These are phyloP conservation scores for Ammospiza nelsoni DNA, from an alignment of 2,113 vertebrate species.

Conservation along the genomic window DNA sequence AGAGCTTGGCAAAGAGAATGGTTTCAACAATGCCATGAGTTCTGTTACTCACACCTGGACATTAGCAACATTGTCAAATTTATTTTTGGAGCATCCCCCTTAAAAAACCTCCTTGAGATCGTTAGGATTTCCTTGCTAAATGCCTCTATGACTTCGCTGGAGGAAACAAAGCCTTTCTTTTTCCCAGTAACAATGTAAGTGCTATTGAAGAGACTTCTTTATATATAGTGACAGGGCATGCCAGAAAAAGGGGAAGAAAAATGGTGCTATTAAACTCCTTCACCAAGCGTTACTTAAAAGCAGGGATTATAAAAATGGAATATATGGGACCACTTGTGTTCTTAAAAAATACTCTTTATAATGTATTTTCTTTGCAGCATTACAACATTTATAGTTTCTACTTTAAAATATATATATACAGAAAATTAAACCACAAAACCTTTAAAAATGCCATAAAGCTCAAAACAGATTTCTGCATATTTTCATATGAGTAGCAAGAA, in stretches of 20 bases:
- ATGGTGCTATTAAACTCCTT: not conserved
- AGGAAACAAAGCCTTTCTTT: not conserved
- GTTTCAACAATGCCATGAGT: not conserved
- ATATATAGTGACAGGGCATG: not conserved
- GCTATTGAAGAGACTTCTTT: not conserved
- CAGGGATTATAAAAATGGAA: not conserved
- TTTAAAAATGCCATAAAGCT: not conserved
- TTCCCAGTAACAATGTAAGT: not conserved
- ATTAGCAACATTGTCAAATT: not conserved
- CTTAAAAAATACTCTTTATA: not conserved
- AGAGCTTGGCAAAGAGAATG: not conserved
- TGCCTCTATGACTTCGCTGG: not conserved
- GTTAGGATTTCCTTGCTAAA: not conserved
- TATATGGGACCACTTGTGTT: not conserved
- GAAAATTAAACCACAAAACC: not conserved
- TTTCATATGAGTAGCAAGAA: not conserved
- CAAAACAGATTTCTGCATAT: not conserved
- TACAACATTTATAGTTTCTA: not conserved
- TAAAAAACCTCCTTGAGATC: not conserved
- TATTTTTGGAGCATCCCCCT: not conserved
- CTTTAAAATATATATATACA: not conserved
- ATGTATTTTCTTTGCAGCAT: not conserved
- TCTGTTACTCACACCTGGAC: not conserved
- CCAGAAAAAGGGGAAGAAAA: not conserved
- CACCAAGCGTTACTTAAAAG: not conserved